phyloP scores from a whole-genome alignment of 2,797 vertebrate genomes.

The Aphelocoma californica region DNA sequence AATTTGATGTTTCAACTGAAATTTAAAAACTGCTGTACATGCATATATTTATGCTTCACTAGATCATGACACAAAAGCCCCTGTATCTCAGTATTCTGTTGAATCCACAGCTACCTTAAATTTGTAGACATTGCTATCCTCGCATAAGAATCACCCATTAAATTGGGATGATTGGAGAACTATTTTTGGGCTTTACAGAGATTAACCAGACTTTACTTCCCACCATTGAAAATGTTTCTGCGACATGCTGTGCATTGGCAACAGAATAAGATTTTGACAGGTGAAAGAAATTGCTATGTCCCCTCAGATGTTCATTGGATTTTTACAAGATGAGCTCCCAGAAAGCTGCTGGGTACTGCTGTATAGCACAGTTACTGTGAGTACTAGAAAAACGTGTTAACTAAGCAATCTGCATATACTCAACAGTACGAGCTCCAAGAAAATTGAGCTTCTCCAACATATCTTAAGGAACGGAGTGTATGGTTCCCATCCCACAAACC shows the following conservation, averaged over 20 bases:
- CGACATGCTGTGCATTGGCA: conserved; percentile 11
- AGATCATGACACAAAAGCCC: conserved; percentile 37
- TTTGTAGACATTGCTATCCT: conserved; percentile 49
- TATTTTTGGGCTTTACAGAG: conserved; percentile 58
- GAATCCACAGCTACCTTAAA: conserved; percentile 65
- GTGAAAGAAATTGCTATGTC: conserved; percentile 24
- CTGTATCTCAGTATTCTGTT: conserved; percentile 57
- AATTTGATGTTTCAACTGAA: conserved; percentile 59
- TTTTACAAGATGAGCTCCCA: conserved; percentile 53
- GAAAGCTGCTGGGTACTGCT: conserved; percentile 22
- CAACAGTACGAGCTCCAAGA: background rate
- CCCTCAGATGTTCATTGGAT: conserved; percentile 3
- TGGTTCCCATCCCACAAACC: background rate
- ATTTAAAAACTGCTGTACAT: conserved; percentile 57
- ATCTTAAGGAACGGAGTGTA: background rate
- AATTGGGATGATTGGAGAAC: conserved; percentile 42
- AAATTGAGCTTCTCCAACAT: background rate
- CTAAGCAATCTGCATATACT: background rate
- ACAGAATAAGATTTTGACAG: conserved; percentile 34
- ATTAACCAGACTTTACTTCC: conserved; percentile 62
- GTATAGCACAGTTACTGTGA: conserved; percentile 8
- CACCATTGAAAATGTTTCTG: conserved; percentile 3
- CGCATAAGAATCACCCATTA: conserved; percentile 58
- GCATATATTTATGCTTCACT: conserved; percentile 60
- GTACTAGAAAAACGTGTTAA: conserved; percentile 22